phyloP scores from a whole-genome alignment of 2,113 vertebrate genomes.

The Scalopus aquaticus region DNA sequence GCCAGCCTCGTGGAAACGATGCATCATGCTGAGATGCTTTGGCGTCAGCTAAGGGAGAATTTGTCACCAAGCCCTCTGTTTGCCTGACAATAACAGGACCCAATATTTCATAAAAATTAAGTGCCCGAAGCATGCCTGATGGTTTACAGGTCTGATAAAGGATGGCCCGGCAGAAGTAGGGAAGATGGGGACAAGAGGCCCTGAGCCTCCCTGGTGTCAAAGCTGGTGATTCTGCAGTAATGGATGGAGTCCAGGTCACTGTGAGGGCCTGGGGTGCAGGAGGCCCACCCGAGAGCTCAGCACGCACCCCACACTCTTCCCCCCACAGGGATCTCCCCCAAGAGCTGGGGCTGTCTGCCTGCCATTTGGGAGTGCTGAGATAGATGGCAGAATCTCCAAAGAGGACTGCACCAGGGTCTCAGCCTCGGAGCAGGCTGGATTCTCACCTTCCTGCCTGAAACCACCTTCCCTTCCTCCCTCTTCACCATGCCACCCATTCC shows the following conservation, averaged over 20 bases:
- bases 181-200: conserved; percentile 71
- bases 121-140: conserved; percentile 90
- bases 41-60: conserved; percentile 88
- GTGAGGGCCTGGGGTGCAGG: neutral
- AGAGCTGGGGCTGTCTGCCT: conserved; percentile 55
- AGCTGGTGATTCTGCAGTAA: conserved; percentile 72
- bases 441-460: neutral
- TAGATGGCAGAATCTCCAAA: conserved; percentile 26
- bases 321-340: conserved; percentile 46
- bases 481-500: neutral
- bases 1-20: conserved; percentile 87
- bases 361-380: neutral
- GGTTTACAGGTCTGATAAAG: conserved; percentile 87
- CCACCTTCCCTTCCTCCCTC: neutral
- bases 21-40: conserved; percentile 91
- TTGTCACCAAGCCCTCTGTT: conserved; percentile 91
- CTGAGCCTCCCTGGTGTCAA: conserved; percentile 74
- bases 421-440: neutral
- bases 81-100: conserved; percentile 91
- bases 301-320: neutral
- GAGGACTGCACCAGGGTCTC: neutral
- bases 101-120: conserved; percentile 98
- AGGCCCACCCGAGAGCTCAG: neutral
- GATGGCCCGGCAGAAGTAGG: conserved; percentile 77
- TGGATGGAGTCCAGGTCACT: conserved; percentile 60